Conservation (phyloP, 1,140 invertebrate species). For the Ganaspis sp. region DNA sequence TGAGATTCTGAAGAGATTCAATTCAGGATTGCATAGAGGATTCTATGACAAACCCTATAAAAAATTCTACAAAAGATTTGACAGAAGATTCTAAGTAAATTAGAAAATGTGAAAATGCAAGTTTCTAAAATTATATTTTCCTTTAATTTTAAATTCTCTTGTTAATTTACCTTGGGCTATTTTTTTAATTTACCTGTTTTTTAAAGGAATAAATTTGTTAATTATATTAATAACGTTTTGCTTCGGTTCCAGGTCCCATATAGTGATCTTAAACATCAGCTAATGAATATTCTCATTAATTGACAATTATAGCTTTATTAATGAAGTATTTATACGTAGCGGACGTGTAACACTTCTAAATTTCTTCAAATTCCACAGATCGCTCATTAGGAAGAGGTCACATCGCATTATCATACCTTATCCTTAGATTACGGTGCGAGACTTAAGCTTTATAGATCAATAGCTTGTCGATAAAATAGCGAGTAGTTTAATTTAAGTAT, state of each 20-base stretch:
- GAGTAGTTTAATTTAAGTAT: not conserved
- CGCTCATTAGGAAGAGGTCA: conserved; percentile 8
- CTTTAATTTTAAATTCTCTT: not conserved
- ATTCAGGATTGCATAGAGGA: no score
- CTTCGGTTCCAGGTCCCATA: not conserved
- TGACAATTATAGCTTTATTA: not conserved
- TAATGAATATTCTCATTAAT: not conserved
- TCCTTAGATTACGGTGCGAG: conserved; percentile 21
- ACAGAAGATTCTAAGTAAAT: no score
- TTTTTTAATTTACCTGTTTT: conserved; percentile 7
- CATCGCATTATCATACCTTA: conserved; percentile 1
- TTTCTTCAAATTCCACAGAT: conserved; percentile 1
- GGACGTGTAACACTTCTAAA: conserved; percentile 19
- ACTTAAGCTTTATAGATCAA: conserved; percentile 26
- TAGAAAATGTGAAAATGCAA: no score
- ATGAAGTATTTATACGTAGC: conserved; percentile 20
- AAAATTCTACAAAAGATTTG: no score
- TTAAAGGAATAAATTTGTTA: conserved; percentile 16
- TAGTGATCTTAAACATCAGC: not conserved
- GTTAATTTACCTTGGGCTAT: not conserved
- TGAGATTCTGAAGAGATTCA: no score
- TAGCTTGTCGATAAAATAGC: conserved; percentile 17
- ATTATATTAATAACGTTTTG: not conserved
- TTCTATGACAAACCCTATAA: no score
- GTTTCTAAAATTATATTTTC: not conserved